Conservation (phyloP, 2,888 invertebrate species). For the Podabrus alpinus region DNA sequence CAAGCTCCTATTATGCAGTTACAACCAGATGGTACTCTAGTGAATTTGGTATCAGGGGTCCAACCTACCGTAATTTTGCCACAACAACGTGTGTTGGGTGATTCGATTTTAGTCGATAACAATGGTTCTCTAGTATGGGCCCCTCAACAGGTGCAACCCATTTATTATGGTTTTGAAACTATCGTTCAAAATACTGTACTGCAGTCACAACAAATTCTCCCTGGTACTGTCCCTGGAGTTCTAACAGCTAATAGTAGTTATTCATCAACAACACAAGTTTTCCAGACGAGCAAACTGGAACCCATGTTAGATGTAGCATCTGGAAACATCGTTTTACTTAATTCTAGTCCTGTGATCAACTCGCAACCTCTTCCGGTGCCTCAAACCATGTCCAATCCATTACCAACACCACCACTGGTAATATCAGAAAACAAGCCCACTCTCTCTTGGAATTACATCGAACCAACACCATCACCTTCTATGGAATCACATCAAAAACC, state of each 20-base stretch:
- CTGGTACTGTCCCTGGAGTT: conserved; percentile 79
- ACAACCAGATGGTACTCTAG: conserved; percentile 54
- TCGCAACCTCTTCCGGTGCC: conserved; percentile 39
- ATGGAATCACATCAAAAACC: conserved; percentile 36
- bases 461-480: conserved; percentile 19
- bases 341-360: conserved; percentile 63
- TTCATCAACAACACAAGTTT: conserved; percentile 82
- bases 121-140: conserved; percentile 53
- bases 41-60: conserved; percentile 50
- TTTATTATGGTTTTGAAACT: conserved; percentile 83
- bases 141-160: conserved; percentile 69
- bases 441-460: conserved; percentile 18
- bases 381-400: conserved; percentile 33
- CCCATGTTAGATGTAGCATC: conserved; percentile 77
- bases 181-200: conserved; percentile 87
- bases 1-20: conserved; percentile 56
- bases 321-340: conserved; percentile 69
- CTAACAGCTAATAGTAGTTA: conserved; percentile 82
- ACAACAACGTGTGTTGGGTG: conserved; percentile 47
- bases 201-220: conserved; percentile 86
- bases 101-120: conserved; percentile 51
- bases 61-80: conserved; percentile 52
- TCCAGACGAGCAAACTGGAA: conserved; percentile 84
- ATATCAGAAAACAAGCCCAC: conserved; percentile 23
- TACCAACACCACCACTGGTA: conserved; percentile 29